These are phyloP conservation scores for Intellagama lesueurii DNA, from an alignment of 2,797 vertebrate genomes.

Conservation along the genomic window DNA sequence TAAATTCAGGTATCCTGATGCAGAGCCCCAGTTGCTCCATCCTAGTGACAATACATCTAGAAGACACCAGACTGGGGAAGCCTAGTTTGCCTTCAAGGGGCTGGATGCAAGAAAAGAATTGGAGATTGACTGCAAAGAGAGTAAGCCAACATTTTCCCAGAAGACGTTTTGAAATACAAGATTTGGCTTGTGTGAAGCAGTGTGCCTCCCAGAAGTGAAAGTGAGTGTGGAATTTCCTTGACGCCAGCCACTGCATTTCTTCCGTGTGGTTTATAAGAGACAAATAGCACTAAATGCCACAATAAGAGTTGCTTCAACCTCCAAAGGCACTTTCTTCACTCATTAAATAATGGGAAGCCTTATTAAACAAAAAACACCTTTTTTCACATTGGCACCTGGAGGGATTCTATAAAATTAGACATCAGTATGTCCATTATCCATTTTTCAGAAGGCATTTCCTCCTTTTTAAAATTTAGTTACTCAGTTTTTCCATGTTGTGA, in stretches of 20 bases:
- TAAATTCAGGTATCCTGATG: too few relatives aligned
- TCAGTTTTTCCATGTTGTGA: background rate
- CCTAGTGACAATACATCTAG: too few relatives aligned
- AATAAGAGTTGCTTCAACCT: slow-evolving; percentile 47
- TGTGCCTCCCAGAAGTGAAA: slow-evolving; percentile 68
- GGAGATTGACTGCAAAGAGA: too few relatives aligned
- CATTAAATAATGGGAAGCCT: slow-evolving; percentile 6
- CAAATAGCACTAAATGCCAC: slow-evolving; percentile 24
- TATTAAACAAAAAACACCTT: slow-evolving; percentile 39
- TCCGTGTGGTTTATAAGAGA: slow-evolving; percentile 74
- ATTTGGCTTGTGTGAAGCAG: slow-evolving; percentile 68
- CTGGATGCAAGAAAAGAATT: background rate
- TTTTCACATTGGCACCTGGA: background rate
- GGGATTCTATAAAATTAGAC: slow-evolving; percentile 13
- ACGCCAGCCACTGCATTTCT: slow-evolving; percentile 66
- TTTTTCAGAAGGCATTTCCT: slow-evolving; percentile 24
- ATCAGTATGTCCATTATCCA: background rate
- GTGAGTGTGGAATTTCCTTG: slow-evolving; percentile 68
- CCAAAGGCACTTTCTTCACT: slow-evolving; percentile 45
- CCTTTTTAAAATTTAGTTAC: slow-evolving; percentile 39
- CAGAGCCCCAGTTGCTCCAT: too few relatives aligned
- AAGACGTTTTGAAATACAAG: slow-evolving; percentile 45
- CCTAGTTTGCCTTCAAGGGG: background rate
- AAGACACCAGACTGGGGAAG: too few relatives aligned
- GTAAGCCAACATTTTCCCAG: background rate